phyloP scores from a whole-genome alignment of 2,888 invertebrate genomes.

The Drosophila subsilvestris region DNA sequence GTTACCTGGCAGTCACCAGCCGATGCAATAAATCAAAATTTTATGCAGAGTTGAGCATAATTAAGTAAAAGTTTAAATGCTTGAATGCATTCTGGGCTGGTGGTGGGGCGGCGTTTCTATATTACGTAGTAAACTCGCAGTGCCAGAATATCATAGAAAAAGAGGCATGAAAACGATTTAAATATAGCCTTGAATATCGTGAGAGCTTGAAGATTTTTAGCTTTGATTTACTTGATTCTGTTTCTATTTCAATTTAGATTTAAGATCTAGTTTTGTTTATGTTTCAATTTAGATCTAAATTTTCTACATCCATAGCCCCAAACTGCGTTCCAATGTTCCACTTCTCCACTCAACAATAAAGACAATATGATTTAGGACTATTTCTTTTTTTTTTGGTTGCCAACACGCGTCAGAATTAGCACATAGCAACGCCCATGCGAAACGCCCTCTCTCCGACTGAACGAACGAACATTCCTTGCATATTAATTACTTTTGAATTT shows the following conservation, averaged over 20 bases:
- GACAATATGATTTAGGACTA: background rate
- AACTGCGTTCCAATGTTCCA: too few relatives aligned
- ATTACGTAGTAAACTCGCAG: too few relatives aligned
- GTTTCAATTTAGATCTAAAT: background rate
- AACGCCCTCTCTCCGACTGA: background rate
- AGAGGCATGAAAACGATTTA: background rate
- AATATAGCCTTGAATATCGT: background rate
- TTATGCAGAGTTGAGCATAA: constrained; percentile 82
- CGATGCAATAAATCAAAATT: constrained; percentile 82
- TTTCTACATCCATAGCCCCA: background rate
- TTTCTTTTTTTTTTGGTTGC: background rate
- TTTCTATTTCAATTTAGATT: background rate
- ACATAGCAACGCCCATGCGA: constrained; percentile 30
- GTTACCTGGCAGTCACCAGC: constrained; percentile 48
- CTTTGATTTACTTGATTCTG: background rate
- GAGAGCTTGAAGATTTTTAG: background rate
- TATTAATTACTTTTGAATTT: constrained; percentile 68
- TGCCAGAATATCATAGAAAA: too few relatives aligned
- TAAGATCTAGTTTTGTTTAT: too few relatives aligned
- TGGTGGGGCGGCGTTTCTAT: background rate
- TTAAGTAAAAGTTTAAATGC: constrained; percentile 77
- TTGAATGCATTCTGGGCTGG: constrained; percentile 39
- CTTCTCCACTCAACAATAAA: too few relatives aligned
- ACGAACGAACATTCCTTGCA: constrained; percentile 54
- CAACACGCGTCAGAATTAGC: constrained; percentile 6